phyloP scores from a whole-genome alignment of 2,888 invertebrate species.

The Rotaria magnacalcarata region DNA sequence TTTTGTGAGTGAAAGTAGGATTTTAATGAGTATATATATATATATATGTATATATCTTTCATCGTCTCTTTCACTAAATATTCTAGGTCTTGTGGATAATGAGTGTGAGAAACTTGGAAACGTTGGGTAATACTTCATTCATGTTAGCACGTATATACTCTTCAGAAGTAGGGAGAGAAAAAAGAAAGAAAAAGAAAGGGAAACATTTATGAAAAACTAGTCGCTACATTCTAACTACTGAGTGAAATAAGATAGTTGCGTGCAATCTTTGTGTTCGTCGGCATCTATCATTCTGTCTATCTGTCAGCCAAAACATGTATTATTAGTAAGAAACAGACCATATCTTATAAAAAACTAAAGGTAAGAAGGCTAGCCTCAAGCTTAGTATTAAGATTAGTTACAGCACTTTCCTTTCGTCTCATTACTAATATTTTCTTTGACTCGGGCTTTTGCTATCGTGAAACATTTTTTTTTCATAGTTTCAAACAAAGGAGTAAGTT shows the following conservation, averaged over 20 bases:
- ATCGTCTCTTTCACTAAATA: too few relatives aligned
- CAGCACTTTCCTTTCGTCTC: too few relatives aligned
- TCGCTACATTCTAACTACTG: not conserved
- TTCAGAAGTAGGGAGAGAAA: not conserved
- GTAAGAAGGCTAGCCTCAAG: not conserved
- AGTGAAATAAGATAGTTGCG: not conserved
- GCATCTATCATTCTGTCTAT: not conserved
- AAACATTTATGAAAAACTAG: not conserved
- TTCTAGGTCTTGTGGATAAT: too few relatives aligned
- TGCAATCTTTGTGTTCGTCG: not conserved
- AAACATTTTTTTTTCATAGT: too few relatives aligned
- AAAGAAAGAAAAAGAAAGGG: not conserved
- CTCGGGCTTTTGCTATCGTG: too few relatives aligned
- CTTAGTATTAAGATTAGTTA: too few relatives aligned
- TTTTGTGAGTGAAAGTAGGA: not conserved
- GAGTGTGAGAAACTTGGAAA: not conserved
- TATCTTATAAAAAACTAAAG: not conserved
- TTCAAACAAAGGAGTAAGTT: too few relatives aligned
- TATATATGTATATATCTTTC: not conserved
- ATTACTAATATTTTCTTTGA: too few relatives aligned
- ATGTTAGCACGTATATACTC: not conserved
- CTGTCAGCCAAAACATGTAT: not conserved
- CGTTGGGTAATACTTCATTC: not conserved
- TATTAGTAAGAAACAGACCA: not conserved
- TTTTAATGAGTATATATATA: not conserved